A percentile compares a stretch with the other conserved stretches of the same genome.
Evolutionary conservation across 2,113 vertebrate genomes (phyloP).

Genomic region (Pluvianellus socialis): DNA sequence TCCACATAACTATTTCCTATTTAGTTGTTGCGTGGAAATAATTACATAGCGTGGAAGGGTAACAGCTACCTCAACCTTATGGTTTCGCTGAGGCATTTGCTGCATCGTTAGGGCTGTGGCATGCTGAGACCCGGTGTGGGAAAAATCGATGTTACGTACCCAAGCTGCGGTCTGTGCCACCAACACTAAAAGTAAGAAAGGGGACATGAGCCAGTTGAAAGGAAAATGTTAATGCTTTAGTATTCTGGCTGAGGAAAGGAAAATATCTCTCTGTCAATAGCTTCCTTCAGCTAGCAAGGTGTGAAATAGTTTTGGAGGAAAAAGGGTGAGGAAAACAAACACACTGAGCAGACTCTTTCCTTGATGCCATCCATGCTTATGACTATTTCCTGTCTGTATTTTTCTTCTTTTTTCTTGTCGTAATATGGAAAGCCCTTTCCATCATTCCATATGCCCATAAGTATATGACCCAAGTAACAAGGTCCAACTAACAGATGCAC

Average conservation of each 20-base stretch:
- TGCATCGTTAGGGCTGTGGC: background rate
- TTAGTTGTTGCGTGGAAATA: background rate
- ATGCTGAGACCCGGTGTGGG: background rate
- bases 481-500: background rate
- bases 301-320: background rate
- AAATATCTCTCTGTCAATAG: background rate
- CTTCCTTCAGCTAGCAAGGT: background rate
- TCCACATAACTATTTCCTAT: background rate
- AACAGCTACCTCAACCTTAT: too few species aligned
- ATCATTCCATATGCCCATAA: background rate
- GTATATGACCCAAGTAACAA: too few species aligned
- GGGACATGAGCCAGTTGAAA: background rate
- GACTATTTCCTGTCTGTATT: background rate
- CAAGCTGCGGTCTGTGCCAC: background rate
- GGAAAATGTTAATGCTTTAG: background rate
- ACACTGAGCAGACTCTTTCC: background rate
- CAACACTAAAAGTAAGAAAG: background rate
- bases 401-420: background rate
- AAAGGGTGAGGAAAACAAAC: background rate
- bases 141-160: background rate
- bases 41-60: fast-evolving
- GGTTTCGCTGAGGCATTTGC: background rate
- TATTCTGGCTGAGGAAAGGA: background rate
- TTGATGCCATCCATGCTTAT: background rate
- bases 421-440: background rate